Conservation (phyloP, 2,113 vertebrate genomes). For the Bos taurus region ARS-UCD2.0 NC_037342.1:32964501-32965000, state of each 20-base stretch:
- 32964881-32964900: fast-evolving
- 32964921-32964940: not conserved
- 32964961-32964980: not conserved
- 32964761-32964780: not conserved
- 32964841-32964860: fast-evolving
- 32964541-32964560: not conserved
- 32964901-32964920: not conserved
- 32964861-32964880: not conserved
- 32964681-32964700: not conserved
- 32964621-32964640: not conserved
- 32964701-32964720: not conserved
- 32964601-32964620: not conserved
- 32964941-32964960: not conserved
- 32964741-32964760: not conserved
- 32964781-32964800: not conserved
- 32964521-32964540: not conserved
- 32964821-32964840: not conserved
- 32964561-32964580: not conserved
- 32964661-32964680: not conserved
- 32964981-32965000: not conserved
- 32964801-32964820: not conserved
- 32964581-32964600: not conserved
- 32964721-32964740: not conserved
- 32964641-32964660: not conserved
- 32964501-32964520: not conserved